Percentiles rank a stretch among this genome's conserved stretches.
phyloP scores from a whole-genome alignment of 1,140 invertebrate genomes.

The Drosophila rhopaloa region DNA sequence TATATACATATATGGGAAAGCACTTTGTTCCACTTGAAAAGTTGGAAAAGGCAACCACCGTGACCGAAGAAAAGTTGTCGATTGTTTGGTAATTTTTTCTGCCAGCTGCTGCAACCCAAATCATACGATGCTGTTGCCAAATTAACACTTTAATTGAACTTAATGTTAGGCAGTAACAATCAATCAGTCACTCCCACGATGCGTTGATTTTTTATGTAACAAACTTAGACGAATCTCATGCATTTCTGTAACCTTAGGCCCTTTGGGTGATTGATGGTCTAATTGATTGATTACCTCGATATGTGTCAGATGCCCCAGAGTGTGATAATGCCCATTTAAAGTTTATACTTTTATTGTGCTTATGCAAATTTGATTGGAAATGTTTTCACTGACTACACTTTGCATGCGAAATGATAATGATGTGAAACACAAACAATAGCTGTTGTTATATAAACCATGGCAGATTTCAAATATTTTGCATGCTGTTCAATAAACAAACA shows the following conservation, averaged over 20 bases:
- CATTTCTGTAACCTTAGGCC: slow-evolving; percentile 5
- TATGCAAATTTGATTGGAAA: slow-evolving; percentile 42
- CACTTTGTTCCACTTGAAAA: slow-evolving; percentile 25
- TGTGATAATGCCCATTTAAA: slow-evolving; percentile 40
- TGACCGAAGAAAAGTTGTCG: slow-evolving; percentile 33
- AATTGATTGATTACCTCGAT: slow-evolving; percentile 53
- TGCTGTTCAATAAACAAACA: slow-evolving; percentile 27
- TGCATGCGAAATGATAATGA: slow-evolving; percentile 35
- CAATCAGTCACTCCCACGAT: slow-evolving; percentile 27
- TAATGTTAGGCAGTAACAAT: slow-evolving; percentile 36
- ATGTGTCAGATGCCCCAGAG: slow-evolving; percentile 17
- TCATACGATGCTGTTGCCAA: slow-evolving; percentile 7
- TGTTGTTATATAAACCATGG: slow-evolving; percentile 8
- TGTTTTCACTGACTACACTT: slow-evolving; percentile 23
- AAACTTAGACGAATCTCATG: slow-evolving; percentile 5
- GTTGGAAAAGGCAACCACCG: slow-evolving; percentile 38
- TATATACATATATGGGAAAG: neutral
- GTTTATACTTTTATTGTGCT: slow-evolving; percentile 28
- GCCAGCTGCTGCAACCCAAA: slow-evolving; percentile 14
- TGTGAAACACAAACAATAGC: slow-evolving; percentile 23
- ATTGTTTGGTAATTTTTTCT: slow-evolving; percentile 31
- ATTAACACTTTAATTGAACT: slow-evolving; percentile 51
- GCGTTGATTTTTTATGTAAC: neutral
- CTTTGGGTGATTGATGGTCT: slow-evolving; percentile 47
- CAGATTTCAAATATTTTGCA: slow-evolving; percentile 15